A percentile compares a stretch with the other conserved stretches of the same genome.
Evolutionary conservation across 2,113 vertebrate genomes (phyloP).

Genomic region (Ia io): DNA sequence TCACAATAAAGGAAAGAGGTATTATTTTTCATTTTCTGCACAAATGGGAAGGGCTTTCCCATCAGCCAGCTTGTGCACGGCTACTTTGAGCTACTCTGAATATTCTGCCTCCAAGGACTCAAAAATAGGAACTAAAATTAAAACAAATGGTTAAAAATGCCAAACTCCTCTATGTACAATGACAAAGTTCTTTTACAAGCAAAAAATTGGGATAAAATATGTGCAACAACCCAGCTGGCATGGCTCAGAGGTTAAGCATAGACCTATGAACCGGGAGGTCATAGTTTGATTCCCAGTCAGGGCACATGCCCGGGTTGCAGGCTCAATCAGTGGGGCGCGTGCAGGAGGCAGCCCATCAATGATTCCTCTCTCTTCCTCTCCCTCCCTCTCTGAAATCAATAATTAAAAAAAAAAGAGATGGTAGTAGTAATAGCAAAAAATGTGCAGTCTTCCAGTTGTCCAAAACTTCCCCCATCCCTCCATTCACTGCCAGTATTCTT

Average conservation of each 20-base stretch:
- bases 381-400: not conserved
- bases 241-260: not conserved
- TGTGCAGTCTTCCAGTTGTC: not conserved
- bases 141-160: not conserved
- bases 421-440: not conserved
- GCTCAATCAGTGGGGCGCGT: not conserved
- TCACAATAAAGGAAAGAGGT: not conserved
- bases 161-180: not conserved
- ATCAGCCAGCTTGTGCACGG: not conserved
- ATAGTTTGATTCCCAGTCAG: not conserved
- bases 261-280: not conserved
- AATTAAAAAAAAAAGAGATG: not conserved
- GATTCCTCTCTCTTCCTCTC: not conserved
- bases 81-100: not conserved
- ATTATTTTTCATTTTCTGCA: not conserved
- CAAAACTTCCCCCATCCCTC: not conserved
- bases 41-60: not conserved
- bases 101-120: not conserved
- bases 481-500: no score
- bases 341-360: not conserved
- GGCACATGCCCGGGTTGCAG: not conserved
- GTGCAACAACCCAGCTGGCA: not conserved
- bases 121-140: not conserved
- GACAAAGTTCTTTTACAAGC: not conserved
- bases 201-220: conserved; percentile 14